Evolutionary conservation across 1,140 invertebrate species (phyloP), one percentile per base, ranked within the genome.

Genomic region (Hypothenemus hampei): DNA sequence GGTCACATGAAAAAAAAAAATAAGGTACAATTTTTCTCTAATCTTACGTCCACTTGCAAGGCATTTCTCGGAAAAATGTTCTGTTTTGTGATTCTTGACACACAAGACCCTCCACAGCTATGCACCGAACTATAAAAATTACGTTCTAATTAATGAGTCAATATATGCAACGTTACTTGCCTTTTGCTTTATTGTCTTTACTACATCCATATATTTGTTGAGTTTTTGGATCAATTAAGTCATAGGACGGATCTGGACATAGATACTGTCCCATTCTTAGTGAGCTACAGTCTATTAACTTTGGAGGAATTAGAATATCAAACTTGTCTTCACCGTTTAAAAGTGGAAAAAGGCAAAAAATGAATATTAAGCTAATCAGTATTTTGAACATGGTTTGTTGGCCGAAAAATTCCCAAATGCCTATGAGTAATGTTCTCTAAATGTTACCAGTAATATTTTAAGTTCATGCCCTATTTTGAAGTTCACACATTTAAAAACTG

Each of bases 1-100:
- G 10, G 3, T 11, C 26, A 31, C 13, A 31, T 13, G 26, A 1
- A 3, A 13, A 13, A 11, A 13, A 31, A 1, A 31, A 11, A 1
- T 31, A 11, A 13, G 26, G 26, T 31, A 3, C 1, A 31, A 31
- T 8, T 31, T 31, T 31, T 13, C 10, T 11, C n/a, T n/a, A n/a
- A n/a, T n/a, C 89, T 85, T 81, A 93, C 88, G 91, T 95, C 86
- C 89, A 96, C 77, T 90, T 87, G 72, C 93, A 97, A 37, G 88
- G 83, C 62, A 93, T 79, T 65, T 90, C 82, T 67, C 80, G 86
- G 53, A 81, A 82, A 72, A 96, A 97, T 20, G 82, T 85, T 47
- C 82, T 80, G 72, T 87, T 89, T 33, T 83, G 81, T 1, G 84
- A 83, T 72, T 88, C 87, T 59, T 76, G 77, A 70, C 94, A 98